Conservation (phyloP, 2,797 vertebrate species). For the Nyctibius grandis region DNA sequence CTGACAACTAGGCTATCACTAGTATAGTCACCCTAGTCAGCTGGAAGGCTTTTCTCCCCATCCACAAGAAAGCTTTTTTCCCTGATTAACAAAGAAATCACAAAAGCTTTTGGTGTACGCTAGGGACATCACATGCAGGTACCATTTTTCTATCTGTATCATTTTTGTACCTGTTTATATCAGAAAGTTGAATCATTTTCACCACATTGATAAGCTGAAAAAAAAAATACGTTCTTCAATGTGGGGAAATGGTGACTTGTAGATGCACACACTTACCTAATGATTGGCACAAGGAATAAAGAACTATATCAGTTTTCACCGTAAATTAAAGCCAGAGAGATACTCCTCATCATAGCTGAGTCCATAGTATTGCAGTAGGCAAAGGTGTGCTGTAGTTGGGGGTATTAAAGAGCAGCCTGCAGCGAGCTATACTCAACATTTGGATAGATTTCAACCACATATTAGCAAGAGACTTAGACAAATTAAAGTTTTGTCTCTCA, state of each 20-base stretch:
- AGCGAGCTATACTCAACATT: background rate
- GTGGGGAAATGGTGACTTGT: background rate
- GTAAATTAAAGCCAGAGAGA: background rate
- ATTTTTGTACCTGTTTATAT: background rate
- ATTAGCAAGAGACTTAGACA: background rate
- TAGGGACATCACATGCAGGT: background rate
- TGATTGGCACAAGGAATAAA: background rate
- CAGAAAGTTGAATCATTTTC: background rate
- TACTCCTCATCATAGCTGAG: background rate
- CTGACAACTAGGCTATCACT: background rate
- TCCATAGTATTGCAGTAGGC: background rate
- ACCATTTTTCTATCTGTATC: background rate
- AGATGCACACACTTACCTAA: background rate
- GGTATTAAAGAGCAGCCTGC: background rate
- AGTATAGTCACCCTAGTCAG: background rate
- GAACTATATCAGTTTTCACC: background rate
- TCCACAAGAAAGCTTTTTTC: background rate
- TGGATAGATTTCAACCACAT: background rate
- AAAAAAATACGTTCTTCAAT: background rate
- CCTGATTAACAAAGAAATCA: background rate
- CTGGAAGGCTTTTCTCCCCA: background rate
- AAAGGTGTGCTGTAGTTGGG: background rate
- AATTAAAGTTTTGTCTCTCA: background rate
- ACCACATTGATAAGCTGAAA: background rate
- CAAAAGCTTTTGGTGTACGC: background rate